A percentile compares a stretch with the other conserved stretches of the same genome.
Evolutionary conservation across 1,140 invertebrate genomes (phyloP).

Genomic region (Piezodorus guildinii): DNA sequence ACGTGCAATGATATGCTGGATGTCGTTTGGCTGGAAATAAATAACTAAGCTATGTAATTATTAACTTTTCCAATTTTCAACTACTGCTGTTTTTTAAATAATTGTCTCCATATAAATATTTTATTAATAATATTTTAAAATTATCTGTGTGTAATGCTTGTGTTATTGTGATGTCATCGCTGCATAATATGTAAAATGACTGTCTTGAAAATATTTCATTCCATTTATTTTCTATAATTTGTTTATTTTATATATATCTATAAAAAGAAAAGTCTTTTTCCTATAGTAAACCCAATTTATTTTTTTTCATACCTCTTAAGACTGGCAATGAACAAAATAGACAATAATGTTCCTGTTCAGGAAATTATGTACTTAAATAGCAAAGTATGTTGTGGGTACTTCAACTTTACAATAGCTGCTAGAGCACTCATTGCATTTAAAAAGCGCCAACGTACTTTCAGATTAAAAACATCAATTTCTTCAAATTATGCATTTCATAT

Average conservation of each 20-base stretch:
- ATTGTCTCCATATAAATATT: neutral
- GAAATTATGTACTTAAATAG: constrained; percentile 22
- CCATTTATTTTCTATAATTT: neutral
- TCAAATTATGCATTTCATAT: neutral
- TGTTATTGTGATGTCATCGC: constrained; percentile 7
- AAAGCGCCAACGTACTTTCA: neutral
- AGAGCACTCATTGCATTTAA: constrained; percentile 10
- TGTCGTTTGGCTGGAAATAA: constrained; percentile 5
- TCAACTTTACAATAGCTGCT: neutral
- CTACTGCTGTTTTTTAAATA: neutral
- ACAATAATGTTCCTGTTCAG: constrained; percentile 23
- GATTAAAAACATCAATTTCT: constrained; percentile 6
- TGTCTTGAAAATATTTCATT: constrained; percentile 1
- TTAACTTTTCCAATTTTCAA: neutral
- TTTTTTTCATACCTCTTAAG: constrained; percentile 13
- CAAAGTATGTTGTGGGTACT: neutral
- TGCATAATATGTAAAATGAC: neutral
- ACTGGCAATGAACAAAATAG: constrained; percentile 21
- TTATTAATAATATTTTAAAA: neutral
- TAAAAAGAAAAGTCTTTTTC: neutral
- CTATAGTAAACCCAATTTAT: neutral
- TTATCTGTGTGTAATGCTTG: constrained; percentile 14
- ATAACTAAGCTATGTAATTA: neutral
- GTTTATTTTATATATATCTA: neutral
- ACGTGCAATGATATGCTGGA: neutral